Evolutionary conservation across 2,113 vertebrate species (phyloP).

Genomic region (Maccullochella peelii): DNA sequence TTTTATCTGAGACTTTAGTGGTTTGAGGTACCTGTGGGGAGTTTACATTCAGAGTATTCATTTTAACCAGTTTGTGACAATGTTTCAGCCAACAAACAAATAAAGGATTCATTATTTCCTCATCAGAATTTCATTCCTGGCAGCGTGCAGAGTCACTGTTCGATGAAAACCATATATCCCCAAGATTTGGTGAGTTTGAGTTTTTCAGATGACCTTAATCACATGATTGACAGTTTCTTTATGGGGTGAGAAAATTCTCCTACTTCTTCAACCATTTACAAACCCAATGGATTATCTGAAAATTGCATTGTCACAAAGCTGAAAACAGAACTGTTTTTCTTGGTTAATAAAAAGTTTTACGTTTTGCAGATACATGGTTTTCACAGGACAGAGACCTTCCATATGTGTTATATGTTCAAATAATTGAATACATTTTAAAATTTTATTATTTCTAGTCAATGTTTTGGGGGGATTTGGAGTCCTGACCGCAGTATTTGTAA

Average conservation of each 20-base stretch:
- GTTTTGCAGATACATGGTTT: neutral
- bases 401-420: no score
- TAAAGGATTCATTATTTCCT: neutral
- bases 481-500: neutral
- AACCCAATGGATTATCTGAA: neutral
- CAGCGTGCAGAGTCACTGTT: neutral
- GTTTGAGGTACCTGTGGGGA: no score
- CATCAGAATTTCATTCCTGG: neutral
- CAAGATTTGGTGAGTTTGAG: neutral
- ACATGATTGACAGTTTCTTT: neutral
- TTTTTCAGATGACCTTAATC: no score
- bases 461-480: no score
- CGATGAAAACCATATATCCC: neutral
- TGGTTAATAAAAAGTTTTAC: neutral
- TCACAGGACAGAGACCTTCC: neutral
- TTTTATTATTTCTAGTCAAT: neutral
- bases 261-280: neutral
- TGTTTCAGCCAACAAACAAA: neutral
- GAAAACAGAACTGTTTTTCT: neutral
- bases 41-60: neutral
- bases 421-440: neutral
- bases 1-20: neutral
- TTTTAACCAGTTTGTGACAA: neutral
- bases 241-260: neutral
- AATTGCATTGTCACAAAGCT: neutral